Evolutionary conservation across 2,888 invertebrate genomes (phyloP), one percentile per base, ranked within the genome.

Genomic region (Frankliniella fusca): DNA sequence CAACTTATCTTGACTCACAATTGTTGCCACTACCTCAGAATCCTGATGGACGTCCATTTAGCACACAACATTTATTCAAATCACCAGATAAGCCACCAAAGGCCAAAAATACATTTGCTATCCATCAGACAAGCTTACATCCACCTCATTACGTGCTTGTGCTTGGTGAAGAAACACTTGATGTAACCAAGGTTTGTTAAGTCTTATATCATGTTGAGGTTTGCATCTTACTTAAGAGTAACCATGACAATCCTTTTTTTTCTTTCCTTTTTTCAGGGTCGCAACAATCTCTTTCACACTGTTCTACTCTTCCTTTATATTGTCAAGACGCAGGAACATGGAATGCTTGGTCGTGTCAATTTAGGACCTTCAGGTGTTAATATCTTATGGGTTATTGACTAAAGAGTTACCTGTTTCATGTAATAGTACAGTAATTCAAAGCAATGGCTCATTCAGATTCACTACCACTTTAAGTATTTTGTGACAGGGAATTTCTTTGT

Each of bases 251-350:
- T 65, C n/a, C 23, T 82, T 80, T 83, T 79, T 9, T 81, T 83
- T 70, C 85, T 83, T 50, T 83, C 84, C 84, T 83, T 83, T 85
- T 82, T 90, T 90, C 87, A 93, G 92, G 96, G 97, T 81, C 92
- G 96, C 86, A 95, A 96, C 89, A 97, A 97, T 89, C 89, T 97
- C 86, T 94, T 97, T 87, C 95, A 96, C 88, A 93, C 95, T 81
- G 90, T 97, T 84, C 90, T 97, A 85, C 91, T 97, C 86, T 94
- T 97, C 87, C 87, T 97, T 76, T 92, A 94, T 86, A 92, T 92
- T 86, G 93, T 95, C 84, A 94, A 93, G 85, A 91, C 90, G 84
- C 91, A 93, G 85, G 92, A 94, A 85, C 91, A 93, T 84, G 94
- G 94, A 27, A 92, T 94, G 90, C 88, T 95, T 79, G 95, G 94